Percentiles rank a stretch among this genome's conserved stretches.
These are phyloP conservation scores for Dromococcyx pavoninus DNA, from an alignment of 2,797 vertebrate species.

Conservation along the genomic window DNA sequence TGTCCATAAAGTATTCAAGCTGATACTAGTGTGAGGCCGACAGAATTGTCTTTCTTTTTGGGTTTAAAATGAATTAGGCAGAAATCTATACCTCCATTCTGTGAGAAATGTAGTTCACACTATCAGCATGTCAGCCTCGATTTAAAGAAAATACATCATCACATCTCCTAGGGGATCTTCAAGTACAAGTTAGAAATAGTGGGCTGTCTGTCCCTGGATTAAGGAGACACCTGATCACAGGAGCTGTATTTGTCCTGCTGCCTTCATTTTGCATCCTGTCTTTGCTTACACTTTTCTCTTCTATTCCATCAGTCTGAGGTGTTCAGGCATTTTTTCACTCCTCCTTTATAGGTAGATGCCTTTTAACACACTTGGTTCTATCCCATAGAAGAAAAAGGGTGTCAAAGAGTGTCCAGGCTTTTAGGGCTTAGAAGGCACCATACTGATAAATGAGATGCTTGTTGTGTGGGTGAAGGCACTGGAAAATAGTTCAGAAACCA, in stretches of 20 bases:
- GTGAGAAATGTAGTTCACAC: background rate
- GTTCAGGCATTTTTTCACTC: background rate
- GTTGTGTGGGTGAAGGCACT: background rate
- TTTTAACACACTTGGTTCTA: background rate
- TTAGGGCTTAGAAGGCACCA: background rate
- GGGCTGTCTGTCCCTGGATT: constrained; percentile 9
- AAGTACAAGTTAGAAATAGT: background rate
- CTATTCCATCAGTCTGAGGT: background rate
- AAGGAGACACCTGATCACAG: constrained; percentile 25
- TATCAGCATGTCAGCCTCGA: background rate
- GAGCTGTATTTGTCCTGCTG: constrained; percentile 8
- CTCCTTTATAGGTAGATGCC: background rate
- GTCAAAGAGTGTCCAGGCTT: background rate
- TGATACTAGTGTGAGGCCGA: background rate
- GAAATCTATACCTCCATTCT: constrained; percentile 4
- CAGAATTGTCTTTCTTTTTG: constrained; percentile 4
- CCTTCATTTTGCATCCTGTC: background rate
- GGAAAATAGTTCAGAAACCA: background rate
- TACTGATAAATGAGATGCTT: background rate
- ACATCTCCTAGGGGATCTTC: background rate
- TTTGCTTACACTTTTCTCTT: background rate
- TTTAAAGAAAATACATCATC: constrained; percentile 34
- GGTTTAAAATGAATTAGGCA: background rate
- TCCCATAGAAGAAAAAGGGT: background rate
- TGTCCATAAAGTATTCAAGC: background rate